Evolutionary conservation across 2,888 invertebrate species (phyloP), one percentile per base, ranked within the genome.

Genomic region (Troides helena): DNA sequence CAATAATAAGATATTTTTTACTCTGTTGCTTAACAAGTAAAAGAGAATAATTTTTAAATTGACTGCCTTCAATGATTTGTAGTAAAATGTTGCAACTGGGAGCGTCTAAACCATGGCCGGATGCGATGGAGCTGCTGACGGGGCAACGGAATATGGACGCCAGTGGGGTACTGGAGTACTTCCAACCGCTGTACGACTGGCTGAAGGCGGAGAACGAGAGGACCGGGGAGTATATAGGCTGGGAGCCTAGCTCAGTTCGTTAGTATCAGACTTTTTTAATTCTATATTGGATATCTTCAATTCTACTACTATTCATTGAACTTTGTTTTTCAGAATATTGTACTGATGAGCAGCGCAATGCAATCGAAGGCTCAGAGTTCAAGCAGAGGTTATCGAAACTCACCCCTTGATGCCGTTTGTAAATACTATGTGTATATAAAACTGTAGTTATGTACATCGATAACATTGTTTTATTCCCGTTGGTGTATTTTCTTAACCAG

Each of bases 41-140:
- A 39, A 39, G 7, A 8, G 7, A 10, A 39, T 10, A 39, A 10
- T 39, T 10, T 10, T 39, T 10, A 8, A 39, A 39, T 39, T 10
- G 39, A 10, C 10, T 39, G 7, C 10, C 39, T 10, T 39, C 10
- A 8, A 39, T 39, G 39, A 10, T 39, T 10, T 53, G n/a, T 72
- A 95, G 95, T n/a, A 88, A 94, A 81, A 94, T 95, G 94, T 87
- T 95, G 4, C 88, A 93, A 80, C 81, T 95, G 85, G 95, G 95
- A 14, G 93, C 94, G 0, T 95, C 95, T 0, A 94, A 90, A 76
- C 94, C 95, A 0, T 96, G 96, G 96, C 95, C 94, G 21, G 96
- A 97, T 67, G 96, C 96, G 2, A 94, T 98, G 94, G 94, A 96
- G 80, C 92, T 92, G 10, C 82, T 97, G 2, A 96, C 96, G 0